Base-by-base conservation (phyloP, 1,140 invertebrate genomes). In the Brachionus koreanus region DNA sequence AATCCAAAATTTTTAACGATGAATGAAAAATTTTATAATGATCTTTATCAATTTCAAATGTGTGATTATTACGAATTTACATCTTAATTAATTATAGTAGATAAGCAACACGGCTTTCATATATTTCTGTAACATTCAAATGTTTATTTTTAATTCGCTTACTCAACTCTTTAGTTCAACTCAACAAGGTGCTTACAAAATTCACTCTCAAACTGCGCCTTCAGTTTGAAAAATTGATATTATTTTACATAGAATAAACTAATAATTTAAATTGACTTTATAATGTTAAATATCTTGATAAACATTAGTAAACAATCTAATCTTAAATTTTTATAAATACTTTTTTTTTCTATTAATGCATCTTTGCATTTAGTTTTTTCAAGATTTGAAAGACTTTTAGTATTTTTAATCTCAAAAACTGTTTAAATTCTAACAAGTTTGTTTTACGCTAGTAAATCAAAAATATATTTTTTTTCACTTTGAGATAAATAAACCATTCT, bases 111-210 rank as follows among this genome's bases (percentile, higher is more conserved):
- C 33, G 33, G 5, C 16, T 52, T 16, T 25, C 19, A 7, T 57
- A 57, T 57, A 57, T 57, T 57, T 57, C 49, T 57, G 63, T 65
- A 65, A 37, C 63, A 65, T 65, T 65, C 63, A 65, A n/a, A 35
- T 65, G 33, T 65, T 65, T 65, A 65, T 65, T 65, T 65, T 29
- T 37, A 33, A 65, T 33, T 33, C 25, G 63, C 33, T 65, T 33
- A 65, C 63, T 65, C 33, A 37, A 12, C 3, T 49, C 43, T 49
- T 49, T 49, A 13, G 5, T 57, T 57, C 19, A 16, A 57, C 49
- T 57, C 49, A 57, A 57, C 49, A 57, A 57, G 16, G 49, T 23
- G 49, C 49, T 57, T 25, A 23, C 7, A 23, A 9, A 19, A 49
- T 57, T 57, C 19, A 5, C 49, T 19, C 19, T 57, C 49, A 57